phyloP scores from a whole-genome alignment of 2,797 vertebrate genomes.

The Chromis chromis region DNA sequence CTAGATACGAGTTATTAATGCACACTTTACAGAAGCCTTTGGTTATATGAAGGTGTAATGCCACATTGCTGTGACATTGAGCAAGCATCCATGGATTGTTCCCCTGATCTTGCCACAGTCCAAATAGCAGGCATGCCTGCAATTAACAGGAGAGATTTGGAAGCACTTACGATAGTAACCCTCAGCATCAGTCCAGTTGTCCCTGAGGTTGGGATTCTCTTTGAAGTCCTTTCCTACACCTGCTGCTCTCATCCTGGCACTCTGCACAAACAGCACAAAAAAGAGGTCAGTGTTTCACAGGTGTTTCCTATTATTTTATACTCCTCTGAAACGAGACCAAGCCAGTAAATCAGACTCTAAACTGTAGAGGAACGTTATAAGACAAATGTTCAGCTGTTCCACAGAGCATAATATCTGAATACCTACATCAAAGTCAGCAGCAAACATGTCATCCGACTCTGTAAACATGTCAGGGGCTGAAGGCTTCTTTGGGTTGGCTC shows the following conservation, averaged over 20 bases:
- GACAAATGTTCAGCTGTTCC: not conserved
- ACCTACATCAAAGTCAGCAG: constrained; percentile 98
- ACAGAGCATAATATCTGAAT: not conserved
- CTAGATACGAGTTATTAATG: accelerated
- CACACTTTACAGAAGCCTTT: not conserved
- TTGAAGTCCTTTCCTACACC: constrained; percentile 99
- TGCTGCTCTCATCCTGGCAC: constrained; percentile 94
- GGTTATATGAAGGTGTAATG: too few species aligned
- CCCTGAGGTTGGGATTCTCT: constrained; percentile 99
- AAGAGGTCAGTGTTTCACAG: constrained; percentile 1
- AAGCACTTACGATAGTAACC: constrained; percentile 95
- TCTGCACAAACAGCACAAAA: constrained; percentile 80
- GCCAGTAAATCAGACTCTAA: not conserved
- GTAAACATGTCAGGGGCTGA: constrained; percentile 99
- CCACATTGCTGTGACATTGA: not conserved
- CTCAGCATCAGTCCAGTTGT: constrained; percentile 99
- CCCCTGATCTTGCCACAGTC: not conserved
- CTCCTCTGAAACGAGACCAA: not conserved
- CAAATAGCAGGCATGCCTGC: not conserved
- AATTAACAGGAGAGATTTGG: not conserved
- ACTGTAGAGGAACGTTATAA: not conserved
- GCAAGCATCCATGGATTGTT: too few species aligned
- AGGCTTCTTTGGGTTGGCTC: constrained; percentile 93
- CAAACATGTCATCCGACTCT: constrained; percentile 99
- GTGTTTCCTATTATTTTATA: not conserved